Base-by-base conservation (phyloP, 1,140 invertebrate genomes). In the Drosophila nebulosa region DNA sequence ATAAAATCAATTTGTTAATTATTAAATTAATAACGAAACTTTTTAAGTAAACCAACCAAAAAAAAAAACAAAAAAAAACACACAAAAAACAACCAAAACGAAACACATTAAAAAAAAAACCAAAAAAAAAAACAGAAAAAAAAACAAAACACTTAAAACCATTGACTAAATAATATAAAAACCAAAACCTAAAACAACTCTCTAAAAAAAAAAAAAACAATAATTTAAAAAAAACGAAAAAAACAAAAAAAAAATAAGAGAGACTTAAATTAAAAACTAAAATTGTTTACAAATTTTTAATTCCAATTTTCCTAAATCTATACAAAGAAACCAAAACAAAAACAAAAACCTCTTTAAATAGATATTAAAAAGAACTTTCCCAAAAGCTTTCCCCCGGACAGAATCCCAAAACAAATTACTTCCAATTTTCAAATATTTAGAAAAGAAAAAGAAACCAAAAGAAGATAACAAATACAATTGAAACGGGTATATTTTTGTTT, bases 1-100 rank as follows among this genome's bases (percentile, higher is more conserved):
- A 91, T 91, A 91, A 91, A 91, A 91, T 91, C 91, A 91, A 91
- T 91, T 91, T 91, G 91, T 91, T 91, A 91, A 90, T 91, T 90
- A 91, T 91, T 91, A 91, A 91, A 91, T 91, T 91, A 91, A 90
- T 91, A 91, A 90, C 91, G 89, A 91, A 91, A 91, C 78, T 91
- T 90, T 91, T 91, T 91, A 91, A 91, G 85, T 91, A 91, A 91
- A 80, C 73, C 69, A 72, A 90, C 74, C 68, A 71, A 68, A 66
- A 71, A 61, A 57, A 59, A 71, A 85, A 68, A 60, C 64, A 77
- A 64, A 64, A 74, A 77, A 86, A 55, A 62, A 73, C 7, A 30
- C 6, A 30, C 6, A 30, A 81, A 84, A 85, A 84, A 85, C n/a
- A n/a, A n/a, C n/a, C n/a, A 74, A 81, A 51, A 71, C 32, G 73